Conservation (phyloP, 1,140 invertebrate genomes). For the Zaprionus ornatus region DNA sequence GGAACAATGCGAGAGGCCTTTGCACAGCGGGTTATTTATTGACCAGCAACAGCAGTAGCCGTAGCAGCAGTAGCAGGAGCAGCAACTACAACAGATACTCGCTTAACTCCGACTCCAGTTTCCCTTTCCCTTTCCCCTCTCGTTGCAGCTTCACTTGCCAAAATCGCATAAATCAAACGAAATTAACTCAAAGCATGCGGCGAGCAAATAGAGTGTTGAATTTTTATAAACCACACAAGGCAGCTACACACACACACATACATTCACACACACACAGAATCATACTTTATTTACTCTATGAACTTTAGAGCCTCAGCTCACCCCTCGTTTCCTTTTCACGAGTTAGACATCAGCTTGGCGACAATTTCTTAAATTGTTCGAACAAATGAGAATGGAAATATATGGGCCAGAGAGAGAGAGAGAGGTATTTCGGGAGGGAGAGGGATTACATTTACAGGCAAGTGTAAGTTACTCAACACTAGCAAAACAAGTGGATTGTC, state of each 20-base stretch:
- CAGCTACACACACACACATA: constrained; percentile 11
- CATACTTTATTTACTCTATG: constrained; percentile 69
- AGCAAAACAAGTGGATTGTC: constrained; percentile 3
- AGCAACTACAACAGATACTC: constrained; percentile 33
- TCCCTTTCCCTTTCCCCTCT: background rate
- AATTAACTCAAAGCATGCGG: constrained; percentile 65
- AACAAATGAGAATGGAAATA: constrained; percentile 64
- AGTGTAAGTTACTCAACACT: constrained; percentile 56
- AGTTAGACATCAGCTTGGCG: constrained; percentile 39
- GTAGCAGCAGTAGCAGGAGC: constrained; percentile 10
- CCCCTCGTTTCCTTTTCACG: background rate
- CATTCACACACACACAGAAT: constrained; percentile 57
- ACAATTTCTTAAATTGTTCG: constrained; percentile 77
- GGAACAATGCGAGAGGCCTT: constrained; percentile 62
- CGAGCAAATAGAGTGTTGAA: constrained; percentile 60
- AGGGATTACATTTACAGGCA: constrained; percentile 54
- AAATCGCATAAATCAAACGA: constrained; percentile 73
- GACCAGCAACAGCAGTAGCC: constrained; percentile 57
- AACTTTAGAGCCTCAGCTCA: constrained; percentile 44
- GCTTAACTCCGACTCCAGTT: constrained; percentile 27
- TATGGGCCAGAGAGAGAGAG: background rate
- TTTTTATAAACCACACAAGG: constrained; percentile 67
- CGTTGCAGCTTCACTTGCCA: constrained; percentile 21
- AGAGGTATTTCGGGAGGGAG: constrained; percentile 7
- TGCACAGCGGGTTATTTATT: constrained; percentile 76